A percentile compares a stretch with the other conserved stretches of the same genome.
Conservation (phyloP, 1,140 invertebrate species). For the Neodiprion lecontei region DNA sequence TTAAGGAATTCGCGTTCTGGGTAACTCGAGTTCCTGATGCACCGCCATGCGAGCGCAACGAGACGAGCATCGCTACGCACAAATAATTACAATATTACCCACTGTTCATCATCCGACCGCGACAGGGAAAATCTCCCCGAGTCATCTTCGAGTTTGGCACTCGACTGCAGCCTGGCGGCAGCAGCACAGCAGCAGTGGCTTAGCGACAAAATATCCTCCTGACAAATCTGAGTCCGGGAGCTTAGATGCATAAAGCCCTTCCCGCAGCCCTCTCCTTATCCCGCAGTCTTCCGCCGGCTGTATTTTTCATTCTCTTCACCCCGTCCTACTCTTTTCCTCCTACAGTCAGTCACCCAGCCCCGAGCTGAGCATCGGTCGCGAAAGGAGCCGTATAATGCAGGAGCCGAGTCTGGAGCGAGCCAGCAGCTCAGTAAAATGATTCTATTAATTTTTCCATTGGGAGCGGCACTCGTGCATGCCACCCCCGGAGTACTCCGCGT, state of each 20-base stretch:
- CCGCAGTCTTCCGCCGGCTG: constrained; percentile 16
- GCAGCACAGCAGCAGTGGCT: not conserved
- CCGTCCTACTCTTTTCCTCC: constrained; percentile 24
- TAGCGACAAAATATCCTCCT: constrained; percentile 28
- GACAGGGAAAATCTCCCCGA: no score
- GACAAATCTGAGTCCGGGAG: constrained; percentile 48
- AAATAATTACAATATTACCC: no score
- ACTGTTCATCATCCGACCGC: no score
- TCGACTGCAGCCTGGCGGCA: no score
- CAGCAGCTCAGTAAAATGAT: constrained; percentile 53
- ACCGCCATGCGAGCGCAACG: no score
- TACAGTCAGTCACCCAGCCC: constrained; percentile 22
- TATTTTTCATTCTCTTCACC: constrained; percentile 41
- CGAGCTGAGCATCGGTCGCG: no score
- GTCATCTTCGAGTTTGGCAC: no score
- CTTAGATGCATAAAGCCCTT: constrained; percentile 46
- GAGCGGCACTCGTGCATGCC: constrained; percentile 57
- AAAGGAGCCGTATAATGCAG: constrained; percentile 24
- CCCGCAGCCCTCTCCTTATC: constrained; percentile 33
- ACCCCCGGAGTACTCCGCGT: constrained; percentile 34
- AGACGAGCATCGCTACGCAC: no score
- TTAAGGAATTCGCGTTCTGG: constrained; percentile 1
- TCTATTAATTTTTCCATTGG: constrained; percentile 62
- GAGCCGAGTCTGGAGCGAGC: not conserved
- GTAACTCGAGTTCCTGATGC: no score